Base-by-base conservation (phyloP, 2,113 vertebrate species). In the Python bivittatus region DNA sequence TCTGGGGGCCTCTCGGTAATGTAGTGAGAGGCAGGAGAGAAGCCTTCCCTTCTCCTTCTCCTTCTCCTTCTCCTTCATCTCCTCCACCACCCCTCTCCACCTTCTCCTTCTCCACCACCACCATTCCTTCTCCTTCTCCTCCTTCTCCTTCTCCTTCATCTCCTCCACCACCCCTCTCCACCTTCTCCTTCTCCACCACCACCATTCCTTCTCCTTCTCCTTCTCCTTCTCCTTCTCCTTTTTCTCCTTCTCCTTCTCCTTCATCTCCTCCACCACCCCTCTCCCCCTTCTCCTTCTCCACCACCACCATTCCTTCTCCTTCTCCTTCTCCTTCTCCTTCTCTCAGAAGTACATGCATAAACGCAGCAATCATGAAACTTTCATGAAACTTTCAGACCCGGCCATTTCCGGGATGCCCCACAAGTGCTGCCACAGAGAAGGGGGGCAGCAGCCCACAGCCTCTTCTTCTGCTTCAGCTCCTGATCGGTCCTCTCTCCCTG, bases 1-100 rank as follows among this genome's bases (percentile, higher is more conserved):
- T 93, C 0, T n/a, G 5, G 33, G 84, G 17, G 44, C 95, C 92
- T 86, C 10, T 1, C 87, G 0, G 38, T 57, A 94, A 92, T 94
- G 89, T 61, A 8, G 0, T 0, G 0, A 56, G 33, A 2, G 0
- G 29, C 38, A 17, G 0, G 27, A 84, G 84, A 92, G 53, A 2
- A 29, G 56, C 27, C 60, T 25, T 42, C 48, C 48, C 48, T 6
- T 48, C 5, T 6, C 48, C 48, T 48, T 5, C 44, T 5, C 44
- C 5, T 5, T 44, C 5, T 44, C 44, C 5, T 44, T 44, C 44
- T 44, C 44, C 5, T 52, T 27, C 0, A 1, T 22, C 58, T 91
- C 12, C 44, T 44, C 44, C n/a, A n/a, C n/a, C n/a, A n/a, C n/a
- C n/a, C n/a, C n/a, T n/a, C 5, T 2, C 29, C 48, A 15, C 1